A percentile compares a stretch with the other conserved stretches of the same genome.
phyloP scores from a whole-genome alignment of 2,113 vertebrate genomes.

The Raja brachyura region DNA sequence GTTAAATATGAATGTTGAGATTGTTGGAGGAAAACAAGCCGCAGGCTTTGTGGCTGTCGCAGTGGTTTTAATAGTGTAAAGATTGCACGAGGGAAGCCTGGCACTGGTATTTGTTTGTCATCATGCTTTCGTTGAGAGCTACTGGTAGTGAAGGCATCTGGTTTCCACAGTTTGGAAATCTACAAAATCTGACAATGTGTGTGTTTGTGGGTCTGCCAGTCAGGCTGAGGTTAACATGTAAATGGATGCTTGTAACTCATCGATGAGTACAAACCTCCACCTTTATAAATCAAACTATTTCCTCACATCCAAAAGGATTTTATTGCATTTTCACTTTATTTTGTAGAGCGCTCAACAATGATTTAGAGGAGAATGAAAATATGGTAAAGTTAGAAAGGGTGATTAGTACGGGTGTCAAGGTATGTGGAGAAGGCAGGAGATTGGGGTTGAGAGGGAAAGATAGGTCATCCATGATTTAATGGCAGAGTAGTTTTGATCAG shows the following conservation, averaged over 20 bases:
- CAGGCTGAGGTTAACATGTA: neutral
- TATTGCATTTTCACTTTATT: neutral
- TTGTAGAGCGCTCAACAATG: neutral
- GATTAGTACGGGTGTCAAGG: too few species aligned
- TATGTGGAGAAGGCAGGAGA: too few species aligned
- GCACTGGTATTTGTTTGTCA: neutral
- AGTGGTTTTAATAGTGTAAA: neutral
- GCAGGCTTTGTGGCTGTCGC: neutral
- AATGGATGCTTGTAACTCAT: neutral
- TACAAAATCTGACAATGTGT: neutral
- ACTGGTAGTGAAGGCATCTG: neutral
- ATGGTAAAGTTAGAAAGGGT: too few species aligned
- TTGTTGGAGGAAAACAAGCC: neutral
- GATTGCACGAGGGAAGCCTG: neutral
- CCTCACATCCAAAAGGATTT: neutral
- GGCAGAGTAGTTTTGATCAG: too few species aligned
- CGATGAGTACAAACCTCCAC: neutral
- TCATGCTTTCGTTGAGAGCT: neutral
- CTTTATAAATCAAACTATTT: neutral
- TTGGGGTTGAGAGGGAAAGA: too few species aligned
- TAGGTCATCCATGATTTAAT: too few species aligned
- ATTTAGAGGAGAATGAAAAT: neutral
- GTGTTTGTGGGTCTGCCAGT: neutral
- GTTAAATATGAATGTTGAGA: neutral
- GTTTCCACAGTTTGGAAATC: neutral